Base-by-base conservation (phyloP, 2,888 invertebrate species). In the Brachyopa scutellaris region DNA sequence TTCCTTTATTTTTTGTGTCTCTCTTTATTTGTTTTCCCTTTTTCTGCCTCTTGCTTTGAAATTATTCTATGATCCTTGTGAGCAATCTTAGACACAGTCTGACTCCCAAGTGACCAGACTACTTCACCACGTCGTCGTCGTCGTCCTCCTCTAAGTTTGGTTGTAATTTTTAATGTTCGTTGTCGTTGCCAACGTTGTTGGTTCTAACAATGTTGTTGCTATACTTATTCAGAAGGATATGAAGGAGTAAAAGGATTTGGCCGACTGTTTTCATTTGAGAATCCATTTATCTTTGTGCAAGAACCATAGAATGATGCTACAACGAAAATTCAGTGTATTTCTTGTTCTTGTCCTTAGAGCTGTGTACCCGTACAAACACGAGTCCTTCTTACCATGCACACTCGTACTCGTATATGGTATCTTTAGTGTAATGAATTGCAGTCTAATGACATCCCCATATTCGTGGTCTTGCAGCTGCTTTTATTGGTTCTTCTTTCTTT, bases 211-310 rank as follows among this genome's bases (percentile, higher is more conserved):
- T 78, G 29, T 47, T 47, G 55, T 51, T 47, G 31, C 23, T 61
- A 26, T 15, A 38, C 49, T 45, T 45, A 17, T 29, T 47, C 49
- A 47, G 49, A 40, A 67, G 69, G 74, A 80, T 49, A 69, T 80
- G 62, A 49, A 70, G 40, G 61, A 69, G 59, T 38, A 69, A 59
- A 72, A 55, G 82, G 40, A 70, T 53, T 59, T 70, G 76, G 64
- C 70, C 73, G 69, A 77, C 82, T 77, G 66, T 66, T 77, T 77
- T 77, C 82, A 77, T 82, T 72, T 72, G 77, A 77, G 77, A 82
- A 77, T 82, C 82, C 82, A 82, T 82, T 77, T 82, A 82, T 82
- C 77, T 82, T 82, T 77, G 70, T 82, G 77, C 77, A 77, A 53
- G 64, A 42, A 77, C 62, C 82, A 72, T 77, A 61, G 38, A n/a